A percentile compares a stretch with the other conserved stretches of the same genome.
These are phyloP conservation scores for Dasypus novemcinctus DNA, from an alignment of 2,113 vertebrate species.

Conservation along the genomic window DNA sequence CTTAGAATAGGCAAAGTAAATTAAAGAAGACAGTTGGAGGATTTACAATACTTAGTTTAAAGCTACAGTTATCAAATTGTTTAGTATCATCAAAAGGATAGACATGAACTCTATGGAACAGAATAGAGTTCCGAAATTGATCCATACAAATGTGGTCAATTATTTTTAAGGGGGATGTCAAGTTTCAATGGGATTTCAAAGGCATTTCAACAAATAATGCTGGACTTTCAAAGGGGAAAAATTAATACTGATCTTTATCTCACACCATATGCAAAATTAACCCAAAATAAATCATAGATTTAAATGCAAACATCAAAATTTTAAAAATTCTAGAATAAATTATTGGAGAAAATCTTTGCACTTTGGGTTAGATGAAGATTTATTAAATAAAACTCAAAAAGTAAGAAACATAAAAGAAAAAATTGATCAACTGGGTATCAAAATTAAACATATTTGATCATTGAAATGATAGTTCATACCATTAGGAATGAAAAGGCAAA, in stretches of 20 bases:
- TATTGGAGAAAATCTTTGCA: not conserved
- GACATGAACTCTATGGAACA: not conserved
- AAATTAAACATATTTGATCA: too few species aligned
- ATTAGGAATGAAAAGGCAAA: too few species aligned
- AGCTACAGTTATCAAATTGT: not conserved
- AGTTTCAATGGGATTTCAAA: not conserved
- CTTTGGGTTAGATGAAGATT: not conserved
- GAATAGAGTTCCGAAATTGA: not conserved
- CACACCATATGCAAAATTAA: not conserved
- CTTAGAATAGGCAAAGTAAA: not conserved
- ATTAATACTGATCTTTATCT: not conserved
- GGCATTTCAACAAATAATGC: not conserved
- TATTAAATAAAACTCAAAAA: not conserved
- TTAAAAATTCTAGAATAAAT: not conserved
- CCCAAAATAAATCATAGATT: not conserved
- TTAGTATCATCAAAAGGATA: not conserved
- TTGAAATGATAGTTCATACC: too few species aligned
- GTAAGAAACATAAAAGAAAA: not conserved
- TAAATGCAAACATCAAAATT: not conserved
- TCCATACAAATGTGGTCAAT: not conserved
- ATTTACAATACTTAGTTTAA: not conserved
- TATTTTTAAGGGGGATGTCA: not conserved
- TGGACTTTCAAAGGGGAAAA: not conserved
- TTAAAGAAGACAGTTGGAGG: not conserved
- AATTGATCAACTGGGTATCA: not conserved